Evolutionary conservation across 2,113 vertebrate species (phyloP), one percentile per base, ranked within the genome.

Genomic region (Tetrao urogallus): DNA sequence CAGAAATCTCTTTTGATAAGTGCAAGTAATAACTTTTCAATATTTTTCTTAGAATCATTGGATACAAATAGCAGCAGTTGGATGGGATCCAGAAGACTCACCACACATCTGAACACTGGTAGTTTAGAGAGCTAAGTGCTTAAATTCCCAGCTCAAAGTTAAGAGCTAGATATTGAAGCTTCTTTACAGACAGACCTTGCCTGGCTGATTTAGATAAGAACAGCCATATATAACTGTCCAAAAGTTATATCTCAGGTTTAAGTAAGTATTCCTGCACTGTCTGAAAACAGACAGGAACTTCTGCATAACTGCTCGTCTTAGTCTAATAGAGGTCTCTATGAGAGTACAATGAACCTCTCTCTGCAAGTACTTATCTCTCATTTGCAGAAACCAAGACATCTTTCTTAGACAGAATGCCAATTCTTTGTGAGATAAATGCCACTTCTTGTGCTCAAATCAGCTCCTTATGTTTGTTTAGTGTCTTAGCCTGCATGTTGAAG

Each of bases 381-480:
- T 14, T 47, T 69, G 47, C 47, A 92, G 83, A 86, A 83, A 80
- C 10, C 19, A 74, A 60, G 15, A 9, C 25, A 71, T 67, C 65
- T 86, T 81, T 94, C 57, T 78, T 56, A 80, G 42, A 61, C 27
- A 14, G 48, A 58, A 72, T 82, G 70, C 47, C 57, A 86, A n/a
- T 78, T 5, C 71, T 71, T 57, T 52, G 73, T 75, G 86, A 94
- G 50, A 81, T 67, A 96, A 90, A 93, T 50, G 47, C 25, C 75
- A 83, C n/a, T 38, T 83, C 50, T 91, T 85, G 27, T 74, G 28
- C 19, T 90, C 22, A 86, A 86, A 78, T 92, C 75, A 75, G 13
- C 17, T 93, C 61, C 60, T 95, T 71, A 65, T 78, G 65, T 90
- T 81, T 88, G 21, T 43, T 91, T 73, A 86, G 42, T 27, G 64